A percentile compares a stretch with the other conserved stretches of the same genome.
Evolutionary conservation across 2,113 vertebrate genomes (phyloP).

Genomic region (Bubalus kerabau): DNA sequence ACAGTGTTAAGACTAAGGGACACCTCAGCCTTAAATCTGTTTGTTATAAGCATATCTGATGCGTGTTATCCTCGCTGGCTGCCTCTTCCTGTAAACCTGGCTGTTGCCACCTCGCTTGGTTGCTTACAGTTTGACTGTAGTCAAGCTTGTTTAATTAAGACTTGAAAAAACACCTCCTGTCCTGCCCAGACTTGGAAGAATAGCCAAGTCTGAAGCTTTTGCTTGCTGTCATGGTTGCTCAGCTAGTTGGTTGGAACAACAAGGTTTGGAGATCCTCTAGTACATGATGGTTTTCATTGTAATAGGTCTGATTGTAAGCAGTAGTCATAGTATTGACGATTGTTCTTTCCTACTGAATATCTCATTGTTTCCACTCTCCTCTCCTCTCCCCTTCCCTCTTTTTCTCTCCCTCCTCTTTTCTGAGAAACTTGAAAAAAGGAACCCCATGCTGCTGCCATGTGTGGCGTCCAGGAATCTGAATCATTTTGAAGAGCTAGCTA

Average conservation of each 20-base stretch:
- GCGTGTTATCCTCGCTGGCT: background rate
- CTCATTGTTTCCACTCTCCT: background rate
- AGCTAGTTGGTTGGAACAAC: background rate
- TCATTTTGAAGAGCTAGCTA: background rate
- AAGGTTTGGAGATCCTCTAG: background rate
- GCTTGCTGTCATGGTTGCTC: background rate
- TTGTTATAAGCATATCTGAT: background rate
- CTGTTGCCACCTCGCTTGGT: background rate
- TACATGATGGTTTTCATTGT: background rate
- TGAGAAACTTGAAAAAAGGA: background rate
- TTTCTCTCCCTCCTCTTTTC: background rate
- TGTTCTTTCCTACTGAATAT: background rate
- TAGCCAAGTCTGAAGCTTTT: background rate
- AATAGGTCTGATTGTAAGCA: background rate
- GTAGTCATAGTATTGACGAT: background rate
- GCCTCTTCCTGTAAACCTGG: slow-evolving; percentile 3
- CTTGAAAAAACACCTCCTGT: background rate
- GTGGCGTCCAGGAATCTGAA: background rate
- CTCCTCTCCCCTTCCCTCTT: rapidly evolving
- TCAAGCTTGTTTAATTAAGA: slow-evolving; percentile 26
- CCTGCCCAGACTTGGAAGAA: background rate
- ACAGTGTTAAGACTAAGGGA: background rate
- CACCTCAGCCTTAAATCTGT: background rate
- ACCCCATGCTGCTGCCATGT: background rate
- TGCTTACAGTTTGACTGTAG: slow-evolving; percentile 9